phyloP scores from a whole-genome alignment of 2,113 vertebrate genomes.

The Tachuris rubrigastra region DNA sequence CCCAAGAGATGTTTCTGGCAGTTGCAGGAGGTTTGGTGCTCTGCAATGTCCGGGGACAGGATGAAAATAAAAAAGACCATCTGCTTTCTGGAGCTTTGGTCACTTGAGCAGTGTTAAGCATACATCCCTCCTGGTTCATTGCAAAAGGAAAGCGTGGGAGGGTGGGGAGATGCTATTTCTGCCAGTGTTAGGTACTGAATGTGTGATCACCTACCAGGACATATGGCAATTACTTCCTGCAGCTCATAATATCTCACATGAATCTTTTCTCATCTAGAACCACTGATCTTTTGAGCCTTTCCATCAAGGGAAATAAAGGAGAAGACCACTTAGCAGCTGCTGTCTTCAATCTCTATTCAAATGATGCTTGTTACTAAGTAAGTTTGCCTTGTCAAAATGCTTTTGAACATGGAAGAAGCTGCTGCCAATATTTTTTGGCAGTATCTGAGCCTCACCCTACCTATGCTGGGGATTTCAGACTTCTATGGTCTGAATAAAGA shows the following conservation, averaged over 20 bases:
- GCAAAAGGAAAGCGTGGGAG: not conserved
- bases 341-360: not conserved
- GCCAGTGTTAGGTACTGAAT: not conserved
- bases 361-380: not conserved
- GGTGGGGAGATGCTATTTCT: not conserved
- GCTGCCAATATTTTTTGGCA: not conserved
- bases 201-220: not conserved
- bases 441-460: not conserved
- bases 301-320: not conserved
- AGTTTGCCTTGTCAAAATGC: not conserved
- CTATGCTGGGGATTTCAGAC: not conserved
- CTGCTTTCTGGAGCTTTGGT: constrained; percentile 5
- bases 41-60: not conserved
- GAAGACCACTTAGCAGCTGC: not conserved
- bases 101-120: not conserved
- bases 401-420: not conserved
- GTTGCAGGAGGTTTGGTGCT: not conserved
- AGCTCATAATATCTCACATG: not conserved
- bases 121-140: not conserved
- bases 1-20: not conserved
- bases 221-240: not conserved
- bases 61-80: not conserved
- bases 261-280: not conserved
- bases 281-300: not conserved
- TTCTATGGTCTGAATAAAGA: not conserved